Conservation (phyloP, 2,888 invertebrate genomes). For the Volucella bombylans region DNA sequence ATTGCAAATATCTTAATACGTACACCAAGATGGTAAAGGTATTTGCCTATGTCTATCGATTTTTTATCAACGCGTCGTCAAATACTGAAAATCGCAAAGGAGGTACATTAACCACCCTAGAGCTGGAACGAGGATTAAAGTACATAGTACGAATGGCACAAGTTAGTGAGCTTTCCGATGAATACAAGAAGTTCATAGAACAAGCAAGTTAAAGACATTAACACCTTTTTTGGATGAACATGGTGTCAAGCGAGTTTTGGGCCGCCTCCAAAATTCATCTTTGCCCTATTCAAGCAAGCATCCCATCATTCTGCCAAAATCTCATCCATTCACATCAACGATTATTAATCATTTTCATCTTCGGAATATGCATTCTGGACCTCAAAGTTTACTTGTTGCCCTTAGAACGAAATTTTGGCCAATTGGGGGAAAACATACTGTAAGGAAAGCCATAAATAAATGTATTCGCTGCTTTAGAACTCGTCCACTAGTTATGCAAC, state of each 20-base stretch:
- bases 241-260: too few relatives aligned
- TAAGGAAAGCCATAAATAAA: not conserved
- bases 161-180: too few relatives aligned
- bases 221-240: too few relatives aligned
- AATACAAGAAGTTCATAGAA: too few relatives aligned
- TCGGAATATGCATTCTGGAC: constrained; percentile 2
- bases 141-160: too few relatives aligned
- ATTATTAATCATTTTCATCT: constrained; percentile 5
- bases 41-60: constrained; percentile 2
- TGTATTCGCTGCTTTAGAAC: constrained; percentile 1
- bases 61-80: not conserved
- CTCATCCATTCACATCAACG: too few relatives aligned
- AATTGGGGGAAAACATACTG: constrained; percentile 3
- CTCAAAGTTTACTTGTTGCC: constrained; percentile 3
- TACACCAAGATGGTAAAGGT: constrained; percentile 8
- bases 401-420: constrained; percentile 12
- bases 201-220: too few relatives aligned
- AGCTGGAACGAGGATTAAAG: too few relatives aligned
- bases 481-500: constrained; percentile 21
- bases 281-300: too few relatives aligned
- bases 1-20: constrained; percentile 15
- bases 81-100: not conserved
- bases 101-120: not conserved
- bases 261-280: too few relatives aligned
- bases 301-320: too few relatives aligned